A percentile compares a stretch with the other conserved stretches of the same genome.
Evolutionary conservation across 1,140 invertebrate genomes (phyloP).

Genomic region (Spodoptera litura): DNA sequence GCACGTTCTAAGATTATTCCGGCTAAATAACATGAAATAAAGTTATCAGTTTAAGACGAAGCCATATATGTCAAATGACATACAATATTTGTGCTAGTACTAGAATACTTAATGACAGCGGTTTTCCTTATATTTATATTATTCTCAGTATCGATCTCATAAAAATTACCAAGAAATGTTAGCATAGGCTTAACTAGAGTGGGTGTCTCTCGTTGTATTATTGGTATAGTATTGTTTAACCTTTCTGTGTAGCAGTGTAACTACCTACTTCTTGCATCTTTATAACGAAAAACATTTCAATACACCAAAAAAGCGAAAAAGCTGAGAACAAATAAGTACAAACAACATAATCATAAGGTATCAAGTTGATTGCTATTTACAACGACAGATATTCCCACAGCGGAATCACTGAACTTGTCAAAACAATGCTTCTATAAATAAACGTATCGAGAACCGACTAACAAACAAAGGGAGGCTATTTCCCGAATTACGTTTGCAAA

Average conservation of each 20-base stretch:
- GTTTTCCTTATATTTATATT: constrained; percentile 26
- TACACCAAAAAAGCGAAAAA: neutral
- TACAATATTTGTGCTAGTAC: constrained; percentile 1
- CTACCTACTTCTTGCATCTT: no score
- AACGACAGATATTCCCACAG: neutral
- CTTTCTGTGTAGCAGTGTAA: neutral
- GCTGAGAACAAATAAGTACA: neutral
- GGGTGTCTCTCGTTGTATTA: neutral
- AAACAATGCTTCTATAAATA: constrained; percentile 27
- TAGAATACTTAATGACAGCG: constrained; percentile 6
- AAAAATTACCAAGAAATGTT: neutral
- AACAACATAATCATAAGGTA: neutral
- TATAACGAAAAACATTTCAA: neutral
- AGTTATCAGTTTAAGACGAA: constrained; percentile 10
- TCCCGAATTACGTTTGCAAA: constrained; percentile 10
- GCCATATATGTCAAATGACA: neutral
- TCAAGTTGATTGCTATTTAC: neutral
- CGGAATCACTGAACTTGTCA: constrained; percentile 23
- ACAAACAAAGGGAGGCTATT: constrained; percentile 30
- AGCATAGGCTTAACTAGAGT: constrained; percentile 5
- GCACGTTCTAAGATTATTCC: constrained; percentile 36
- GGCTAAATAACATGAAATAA: constrained; percentile 20
- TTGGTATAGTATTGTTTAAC: no score
- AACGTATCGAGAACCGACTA: constrained; percentile 9
- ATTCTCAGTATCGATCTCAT: constrained; percentile 1